Percentiles rank a stretch among this genome's conserved stretches.
These are phyloP conservation scores for Limnephilus auricula DNA, from an alignment of 2,888 invertebrate genomes.

Conservation along the genomic window DNA sequence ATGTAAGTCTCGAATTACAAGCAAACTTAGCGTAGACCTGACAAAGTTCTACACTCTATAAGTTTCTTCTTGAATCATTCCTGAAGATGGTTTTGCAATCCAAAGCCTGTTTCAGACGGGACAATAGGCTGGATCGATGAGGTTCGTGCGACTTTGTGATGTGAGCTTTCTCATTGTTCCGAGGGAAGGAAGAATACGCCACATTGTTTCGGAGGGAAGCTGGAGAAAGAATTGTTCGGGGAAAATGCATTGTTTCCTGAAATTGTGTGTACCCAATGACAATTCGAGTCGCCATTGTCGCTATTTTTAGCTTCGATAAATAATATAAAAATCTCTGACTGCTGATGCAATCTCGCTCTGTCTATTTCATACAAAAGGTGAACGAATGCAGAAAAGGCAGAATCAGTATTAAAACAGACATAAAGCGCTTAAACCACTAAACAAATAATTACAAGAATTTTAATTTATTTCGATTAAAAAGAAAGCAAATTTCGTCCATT, in stretches of 20 bases:
- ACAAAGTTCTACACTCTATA: background rate
- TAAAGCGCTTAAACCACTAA: no score
- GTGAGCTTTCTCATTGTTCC: slow-evolving; percentile 46
- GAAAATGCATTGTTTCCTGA: slow-evolving; percentile 40
- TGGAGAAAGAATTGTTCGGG: slow-evolving; percentile 22
- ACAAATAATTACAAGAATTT: no score
- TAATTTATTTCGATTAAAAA: no score
- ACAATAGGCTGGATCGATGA: slow-evolving; percentile 47
- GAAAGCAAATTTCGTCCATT: no score
- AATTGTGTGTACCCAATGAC: slow-evolving; percentile 30
- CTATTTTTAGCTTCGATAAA: background rate
- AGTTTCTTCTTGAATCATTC: background rate
- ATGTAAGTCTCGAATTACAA: background rate
- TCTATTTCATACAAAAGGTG: background rate
- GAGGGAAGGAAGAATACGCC: slow-evolving; percentile 8
- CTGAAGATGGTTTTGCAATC: slow-evolving; percentile 26
- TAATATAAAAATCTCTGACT: background rate
- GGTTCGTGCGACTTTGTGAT: slow-evolving; percentile 49
- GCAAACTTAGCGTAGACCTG: background rate
- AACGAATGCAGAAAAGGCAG: background rate
- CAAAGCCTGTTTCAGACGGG: slow-evolving; percentile 14
- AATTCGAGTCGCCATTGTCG: slow-evolving; percentile 12
- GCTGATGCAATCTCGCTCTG: background rate
- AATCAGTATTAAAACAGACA: no score
- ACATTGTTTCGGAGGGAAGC: slow-evolving; percentile 41